Percentiles rank a stretch among this genome's conserved stretches.
Conservation (phyloP, 2,888 invertebrate genomes). For the Dolichomitus sp. region DNA sequence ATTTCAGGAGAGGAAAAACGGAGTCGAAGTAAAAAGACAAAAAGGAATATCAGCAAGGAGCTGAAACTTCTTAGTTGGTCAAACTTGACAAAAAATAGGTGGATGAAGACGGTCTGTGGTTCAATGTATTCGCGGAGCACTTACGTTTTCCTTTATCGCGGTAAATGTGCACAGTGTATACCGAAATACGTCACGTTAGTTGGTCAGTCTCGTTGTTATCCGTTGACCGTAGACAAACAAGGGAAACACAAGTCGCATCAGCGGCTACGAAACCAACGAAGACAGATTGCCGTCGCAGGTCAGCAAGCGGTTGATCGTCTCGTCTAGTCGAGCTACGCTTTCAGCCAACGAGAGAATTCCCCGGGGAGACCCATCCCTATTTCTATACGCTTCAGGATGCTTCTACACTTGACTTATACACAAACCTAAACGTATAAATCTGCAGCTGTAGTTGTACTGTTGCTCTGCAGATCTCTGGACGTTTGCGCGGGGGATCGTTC, state of each 20-base stretch:
- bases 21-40: background rate
- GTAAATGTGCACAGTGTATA: conserved; percentile 33
- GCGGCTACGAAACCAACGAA: conserved; percentile 76
- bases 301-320: conserved; percentile 63
- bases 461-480: background rate
- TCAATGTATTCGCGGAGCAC: background rate
- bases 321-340: conserved; percentile 56
- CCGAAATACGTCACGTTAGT: conserved; percentile 56
- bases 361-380: conserved; percentile 44
- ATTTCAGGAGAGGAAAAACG: conserved; percentile 24
- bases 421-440: conserved; percentile 20
- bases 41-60: conserved; percentile 14
- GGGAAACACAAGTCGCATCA: conserved; percentile 75
- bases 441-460: conserved; percentile 8
- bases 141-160: conserved; percentile 22
- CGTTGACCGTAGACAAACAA: conserved; percentile 79
- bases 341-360: conserved; percentile 48
- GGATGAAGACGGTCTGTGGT: conserved; percentile 43
- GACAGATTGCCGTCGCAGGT: conserved; percentile 76
- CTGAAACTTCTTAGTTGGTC: conserved; percentile 49
- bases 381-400: conserved; percentile 29
- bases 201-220: conserved; percentile 70
- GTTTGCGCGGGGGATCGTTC: conserved; percentile 17
- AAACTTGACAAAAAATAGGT: conserved; percentile 39
- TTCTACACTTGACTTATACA: background rate